These are phyloP conservation scores for Scaptomyza montana DNA, from an alignment of 1,140 invertebrate species.

Conservation along the genomic window DNA sequence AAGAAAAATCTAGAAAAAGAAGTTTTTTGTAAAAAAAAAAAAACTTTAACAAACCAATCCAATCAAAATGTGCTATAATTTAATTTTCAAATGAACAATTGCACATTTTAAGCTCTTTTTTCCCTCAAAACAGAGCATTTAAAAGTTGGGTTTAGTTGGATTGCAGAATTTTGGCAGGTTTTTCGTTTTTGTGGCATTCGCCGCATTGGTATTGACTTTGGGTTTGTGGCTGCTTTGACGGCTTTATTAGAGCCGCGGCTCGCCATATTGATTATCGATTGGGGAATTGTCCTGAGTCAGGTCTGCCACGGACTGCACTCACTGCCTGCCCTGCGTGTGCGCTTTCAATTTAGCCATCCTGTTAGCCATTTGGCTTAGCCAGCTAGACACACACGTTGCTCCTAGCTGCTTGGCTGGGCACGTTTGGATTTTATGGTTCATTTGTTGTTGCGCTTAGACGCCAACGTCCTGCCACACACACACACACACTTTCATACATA, in stretches of 20 bases:
- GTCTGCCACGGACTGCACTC: neutral
- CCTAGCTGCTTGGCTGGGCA: conserved; percentile 39
- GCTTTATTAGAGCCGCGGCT: conserved; percentile 75
- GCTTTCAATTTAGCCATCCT: conserved; percentile 76
- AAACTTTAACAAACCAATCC: too few species aligned
- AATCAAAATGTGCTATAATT: too few species aligned
- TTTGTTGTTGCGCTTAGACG: conserved; percentile 77
- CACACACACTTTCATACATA: neutral
- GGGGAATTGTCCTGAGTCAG: conserved; percentile 68
- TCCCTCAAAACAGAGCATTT: too few species aligned
- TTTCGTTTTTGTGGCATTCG: conserved; percentile 1
- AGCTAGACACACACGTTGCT: conserved; percentile 47
- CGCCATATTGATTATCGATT: conserved; percentile 83
- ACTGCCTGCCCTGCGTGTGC: conserved; percentile 25
- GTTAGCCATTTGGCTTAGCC: conserved; percentile 77
- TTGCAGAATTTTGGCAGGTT: neutral
- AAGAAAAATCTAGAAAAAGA: too few species aligned
- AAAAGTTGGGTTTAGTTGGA: too few species aligned
- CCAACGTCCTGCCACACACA: conserved; percentile 21
- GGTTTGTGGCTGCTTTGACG: conserved; percentile 48
- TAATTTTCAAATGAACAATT: too few species aligned
- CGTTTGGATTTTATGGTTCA: conserved; percentile 83
- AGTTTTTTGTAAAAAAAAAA: too few species aligned
- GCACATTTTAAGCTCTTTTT: too few species aligned
- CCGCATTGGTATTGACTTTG: conserved; percentile 37